Base-by-base conservation (phyloP, 2,888 invertebrate genomes). In the Acanthococcus lagerstroemiae region DNA sequence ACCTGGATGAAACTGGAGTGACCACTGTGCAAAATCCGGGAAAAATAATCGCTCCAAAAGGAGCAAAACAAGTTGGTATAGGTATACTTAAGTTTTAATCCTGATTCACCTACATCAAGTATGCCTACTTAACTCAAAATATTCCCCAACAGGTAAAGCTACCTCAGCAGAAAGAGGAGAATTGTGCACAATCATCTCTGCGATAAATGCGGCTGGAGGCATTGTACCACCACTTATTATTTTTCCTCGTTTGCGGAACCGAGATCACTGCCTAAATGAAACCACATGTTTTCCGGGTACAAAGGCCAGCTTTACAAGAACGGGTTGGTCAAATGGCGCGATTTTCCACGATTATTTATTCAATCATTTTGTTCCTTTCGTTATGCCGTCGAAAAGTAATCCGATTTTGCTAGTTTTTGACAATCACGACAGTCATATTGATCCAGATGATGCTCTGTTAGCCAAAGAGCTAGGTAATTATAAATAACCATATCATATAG, bases 221-320 rank as follows among this genome's bases (percentile, higher is more conserved):
- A 6, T 9, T 37, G 37, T 37, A 12, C 37, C 37, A 37, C 37
- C 37, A 6, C 12, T 9, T 37, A 9, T 37, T 6, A 37, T 37
- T 37, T 37, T 37, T 37, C 37, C 37, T 37, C 37, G 37, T 37
- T 6, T 37, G 15, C 6, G 15, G 6, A 9, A 27, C 46, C 17
- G 54, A n/a, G 24, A 19, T 15, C 58, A 52, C 37, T 45, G 58
- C 54, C 12, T 68, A 9, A 58, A 7, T 15, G 68, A 56, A 24
- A 69, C 68, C 15, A 67, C 68, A 17, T n/a, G n/a, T n/a, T n/a
- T n/a, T n/a, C 27, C 69, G 25, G 69, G 70, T 19, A 69, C 67
- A 25, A 56, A 69, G 30, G 69, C 69, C 6, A 45, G 57, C 4
- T 52, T 61, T 19, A 24, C 26, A 63, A 63, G 63, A 21, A 58